These are phyloP conservation scores for Pristionchus arcanus DNA, from an alignment of 2,888 invertebrate genomes.

Conservation along the genomic window DNA sequence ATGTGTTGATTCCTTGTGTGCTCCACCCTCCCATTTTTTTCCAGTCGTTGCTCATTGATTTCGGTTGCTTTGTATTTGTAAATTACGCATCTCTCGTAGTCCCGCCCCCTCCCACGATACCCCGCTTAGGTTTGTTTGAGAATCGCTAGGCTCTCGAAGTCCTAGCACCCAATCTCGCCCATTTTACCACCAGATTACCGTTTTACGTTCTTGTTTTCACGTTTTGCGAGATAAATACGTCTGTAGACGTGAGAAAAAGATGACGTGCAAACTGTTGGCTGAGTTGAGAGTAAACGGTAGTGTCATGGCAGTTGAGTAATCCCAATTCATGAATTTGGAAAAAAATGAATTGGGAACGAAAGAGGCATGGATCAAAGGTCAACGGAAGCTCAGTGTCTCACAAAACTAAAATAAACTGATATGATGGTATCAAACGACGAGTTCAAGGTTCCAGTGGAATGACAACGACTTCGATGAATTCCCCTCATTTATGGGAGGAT, in stretches of 20 bases:
- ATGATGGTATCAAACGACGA: too few species aligned
- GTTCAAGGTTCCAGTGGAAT: too few species aligned
- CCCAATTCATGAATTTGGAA: too few species aligned
- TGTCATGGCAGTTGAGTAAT: too few species aligned
- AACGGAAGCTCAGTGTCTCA: too few species aligned
- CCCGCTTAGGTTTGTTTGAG: neutral
- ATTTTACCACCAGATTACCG: neutral
- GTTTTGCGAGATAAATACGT: constrained; percentile 43
- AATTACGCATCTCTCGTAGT: neutral
- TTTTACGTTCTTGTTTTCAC: constrained; percentile 42
- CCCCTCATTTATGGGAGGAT: too few species aligned
- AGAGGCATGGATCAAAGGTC: too few species aligned
- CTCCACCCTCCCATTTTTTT: neutral
- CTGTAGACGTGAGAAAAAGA: constrained; percentile 21
- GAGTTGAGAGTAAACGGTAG: too few species aligned
- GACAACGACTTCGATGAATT: too few species aligned
- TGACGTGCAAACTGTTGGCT: neutral
- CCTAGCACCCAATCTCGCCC: neutral
- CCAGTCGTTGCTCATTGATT: neutral
- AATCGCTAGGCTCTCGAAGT: neutral
- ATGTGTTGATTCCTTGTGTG: constrained; percentile 13
- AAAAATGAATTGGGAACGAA: too few species aligned
- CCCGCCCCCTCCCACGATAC: neutral
- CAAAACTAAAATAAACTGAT: too few species aligned
- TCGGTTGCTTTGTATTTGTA: neutral